Conservation (phyloP, 1,140 invertebrate genomes). For the Drosophila funebris region DNA sequence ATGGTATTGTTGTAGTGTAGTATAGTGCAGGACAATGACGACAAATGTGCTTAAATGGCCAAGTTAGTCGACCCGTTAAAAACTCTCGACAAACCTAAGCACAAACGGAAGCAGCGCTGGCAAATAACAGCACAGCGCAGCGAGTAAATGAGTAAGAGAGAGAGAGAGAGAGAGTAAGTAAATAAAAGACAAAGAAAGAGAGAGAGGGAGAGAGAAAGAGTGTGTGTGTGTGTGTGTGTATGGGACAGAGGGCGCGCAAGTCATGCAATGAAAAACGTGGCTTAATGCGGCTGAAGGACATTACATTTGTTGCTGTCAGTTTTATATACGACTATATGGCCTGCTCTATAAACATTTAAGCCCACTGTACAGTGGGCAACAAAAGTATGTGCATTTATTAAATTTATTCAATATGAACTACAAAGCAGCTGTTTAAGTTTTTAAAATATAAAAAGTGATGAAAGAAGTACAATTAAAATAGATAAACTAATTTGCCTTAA, state of each 20-base stretch:
- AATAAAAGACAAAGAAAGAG: neutral
- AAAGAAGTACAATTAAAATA: too few relatives aligned
- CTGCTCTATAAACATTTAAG: constrained; percentile 12
- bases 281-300: constrained; percentile 37
- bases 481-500: too few relatives aligned
- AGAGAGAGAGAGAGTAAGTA: neutral
- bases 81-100: constrained; percentile 65
- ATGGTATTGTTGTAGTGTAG: neutral
- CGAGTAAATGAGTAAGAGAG: neutral
- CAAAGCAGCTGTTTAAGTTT: too few relatives aligned
- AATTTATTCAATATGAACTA: neutral
- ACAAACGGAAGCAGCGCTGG: constrained; percentile 71
- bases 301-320: constrained; percentile 30
- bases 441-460: too few relatives aligned
- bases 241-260: neutral
- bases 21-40: constrained; percentile 58
- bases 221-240: too few relatives aligned
- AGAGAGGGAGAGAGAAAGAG: too few relatives aligned
- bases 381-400: neutral
- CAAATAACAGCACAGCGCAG: constrained; percentile 50
- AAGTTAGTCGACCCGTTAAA: constrained; percentile 75
- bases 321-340: constrained; percentile 9
- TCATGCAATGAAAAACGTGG: neutral
- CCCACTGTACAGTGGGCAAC: constrained; percentile 10
- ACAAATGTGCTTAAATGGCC: constrained; percentile 80